These are phyloP conservation scores for Pectinophora gossypiella DNA, from an alignment of 1,140 invertebrate genomes.

Conservation along the genomic window DNA sequence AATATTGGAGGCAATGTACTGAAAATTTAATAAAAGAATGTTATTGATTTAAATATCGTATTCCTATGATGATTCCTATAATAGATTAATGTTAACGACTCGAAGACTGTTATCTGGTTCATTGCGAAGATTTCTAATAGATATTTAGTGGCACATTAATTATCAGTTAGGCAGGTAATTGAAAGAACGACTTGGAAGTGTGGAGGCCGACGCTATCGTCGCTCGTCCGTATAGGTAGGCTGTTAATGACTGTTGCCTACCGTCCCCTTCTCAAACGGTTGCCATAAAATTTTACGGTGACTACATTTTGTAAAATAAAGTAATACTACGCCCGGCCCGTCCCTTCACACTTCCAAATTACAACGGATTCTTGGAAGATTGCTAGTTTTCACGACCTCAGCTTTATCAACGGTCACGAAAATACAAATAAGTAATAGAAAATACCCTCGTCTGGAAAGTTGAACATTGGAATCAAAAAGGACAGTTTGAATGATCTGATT, in stretches of 20 bases:
- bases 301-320: conserved; percentile 54
- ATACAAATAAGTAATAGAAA: no score
- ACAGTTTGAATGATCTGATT: no score
- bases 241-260: conserved; percentile 36
- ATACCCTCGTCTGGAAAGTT: no score
- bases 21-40: no score
- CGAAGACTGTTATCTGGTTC: neutral
- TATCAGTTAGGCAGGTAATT: conserved; percentile 30
- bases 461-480: no score
- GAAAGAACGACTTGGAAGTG: conserved; percentile 31
- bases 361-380: conserved; percentile 13
- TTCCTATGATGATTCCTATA: no score
- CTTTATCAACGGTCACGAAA: neutral
- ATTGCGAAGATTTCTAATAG: neutral
- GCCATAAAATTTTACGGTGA: conserved; percentile 56
- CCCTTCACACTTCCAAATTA: conserved; percentile 20
- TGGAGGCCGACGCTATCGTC: conserved; percentile 11
- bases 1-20: no score
- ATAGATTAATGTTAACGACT: no score
- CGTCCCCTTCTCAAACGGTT: conserved; percentile 27
- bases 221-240: conserved; percentile 32
- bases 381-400: neutral
- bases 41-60: no score
- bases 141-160: conserved; percentile 15
- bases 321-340: conserved; percentile 26